These are phyloP conservation scores for Lamprologus speciosus DNA, from an alignment of 2,113 vertebrate genomes.

Conservation along the genomic window DNA sequence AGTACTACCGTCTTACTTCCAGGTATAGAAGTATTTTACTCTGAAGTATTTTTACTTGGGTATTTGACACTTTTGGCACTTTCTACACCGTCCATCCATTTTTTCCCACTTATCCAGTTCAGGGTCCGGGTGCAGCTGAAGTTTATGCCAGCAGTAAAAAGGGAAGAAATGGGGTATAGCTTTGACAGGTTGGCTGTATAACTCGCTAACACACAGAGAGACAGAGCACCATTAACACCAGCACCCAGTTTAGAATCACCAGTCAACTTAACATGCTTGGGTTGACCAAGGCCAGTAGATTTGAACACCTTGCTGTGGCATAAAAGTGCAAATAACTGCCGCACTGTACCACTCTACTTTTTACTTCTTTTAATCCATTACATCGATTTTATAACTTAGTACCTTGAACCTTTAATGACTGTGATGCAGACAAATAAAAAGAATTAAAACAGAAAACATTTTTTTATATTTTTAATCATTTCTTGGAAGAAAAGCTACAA, in stretches of 20 bases:
- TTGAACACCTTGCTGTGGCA: background rate
- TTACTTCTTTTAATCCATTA: background rate
- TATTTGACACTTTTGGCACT: background rate
- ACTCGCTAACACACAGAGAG: background rate
- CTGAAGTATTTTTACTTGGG: background rate
- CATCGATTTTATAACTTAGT: background rate
- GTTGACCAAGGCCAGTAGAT: background rate
- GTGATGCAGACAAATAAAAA: background rate
- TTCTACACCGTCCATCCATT: background rate
- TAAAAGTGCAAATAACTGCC: background rate
- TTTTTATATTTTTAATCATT: background rate
- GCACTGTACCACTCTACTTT: background rate
- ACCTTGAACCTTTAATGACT: background rate
- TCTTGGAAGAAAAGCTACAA: background rate
- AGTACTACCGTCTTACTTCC: background rate
- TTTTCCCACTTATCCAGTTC: background rate
- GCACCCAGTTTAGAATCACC: background rate
- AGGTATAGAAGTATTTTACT: background rate
- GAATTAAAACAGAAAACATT: background rate
- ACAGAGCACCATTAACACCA: background rate
- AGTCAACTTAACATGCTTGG: background rate
- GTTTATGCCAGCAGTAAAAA: background rate
- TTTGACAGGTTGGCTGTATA: background rate
- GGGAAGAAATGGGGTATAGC: too few relatives aligned
- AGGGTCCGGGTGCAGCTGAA: background rate